These are phyloP conservation scores for Rutilus rutilus DNA, from an alignment of 2,113 vertebrate genomes.

Conservation along the genomic window DNA sequence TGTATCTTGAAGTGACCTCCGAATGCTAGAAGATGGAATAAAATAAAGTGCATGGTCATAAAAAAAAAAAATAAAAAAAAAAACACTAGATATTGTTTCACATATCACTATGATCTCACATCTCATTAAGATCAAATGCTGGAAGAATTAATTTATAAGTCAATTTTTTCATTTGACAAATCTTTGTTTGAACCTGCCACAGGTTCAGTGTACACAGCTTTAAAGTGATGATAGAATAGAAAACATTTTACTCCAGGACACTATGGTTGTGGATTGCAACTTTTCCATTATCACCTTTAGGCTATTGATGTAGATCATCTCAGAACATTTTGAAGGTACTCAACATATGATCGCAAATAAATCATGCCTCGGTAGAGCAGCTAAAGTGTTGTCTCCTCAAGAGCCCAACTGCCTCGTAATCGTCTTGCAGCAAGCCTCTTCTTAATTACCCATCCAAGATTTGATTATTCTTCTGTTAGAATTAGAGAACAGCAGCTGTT, in stretches of 20 bases:
- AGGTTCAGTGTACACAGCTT: no score
- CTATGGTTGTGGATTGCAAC: no score
- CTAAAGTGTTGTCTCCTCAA: slow-evolving; percentile 3
- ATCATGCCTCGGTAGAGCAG: neutral
- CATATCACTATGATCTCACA: neutral
- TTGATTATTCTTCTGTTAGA: slow-evolving; percentile 9
- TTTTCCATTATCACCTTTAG: no score
- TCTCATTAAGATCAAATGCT: neutral
- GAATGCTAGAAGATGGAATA: neutral
- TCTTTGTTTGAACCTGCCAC: neutral
- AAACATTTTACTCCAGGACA: no score
- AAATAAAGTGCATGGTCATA: neutral
- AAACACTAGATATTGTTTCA: no score
- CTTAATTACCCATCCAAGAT: slow-evolving; percentile 33
- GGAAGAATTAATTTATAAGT: no score
- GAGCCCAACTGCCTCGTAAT: neutral
- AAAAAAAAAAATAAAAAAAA: neutral
- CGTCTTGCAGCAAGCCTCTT: neutral
- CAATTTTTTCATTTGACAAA: no score
- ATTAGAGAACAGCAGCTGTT: slow-evolving; percentile 30
- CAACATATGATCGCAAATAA: neutral
- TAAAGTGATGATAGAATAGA: no score
- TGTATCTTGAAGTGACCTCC: neutral
- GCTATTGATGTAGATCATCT: neutral
- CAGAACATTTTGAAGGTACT: neutral